A percentile compares a stretch with the other conserved stretches of the same genome.
Conservation (phyloP, 2,888 invertebrate species). For the Acanthosepion esculentum region DNA sequence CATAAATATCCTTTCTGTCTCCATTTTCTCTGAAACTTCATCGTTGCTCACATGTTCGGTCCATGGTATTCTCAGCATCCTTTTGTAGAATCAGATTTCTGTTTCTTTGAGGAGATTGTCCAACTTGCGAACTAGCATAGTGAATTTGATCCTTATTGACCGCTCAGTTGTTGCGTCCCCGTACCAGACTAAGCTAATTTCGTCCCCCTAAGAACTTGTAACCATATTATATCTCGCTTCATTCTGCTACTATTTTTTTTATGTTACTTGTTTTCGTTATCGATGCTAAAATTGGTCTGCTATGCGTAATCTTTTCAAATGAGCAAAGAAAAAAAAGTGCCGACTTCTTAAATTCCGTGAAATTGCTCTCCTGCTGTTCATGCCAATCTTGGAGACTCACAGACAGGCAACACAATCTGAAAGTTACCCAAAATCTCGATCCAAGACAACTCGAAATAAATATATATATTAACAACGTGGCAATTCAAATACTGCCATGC, state of each 20-base stretch:
- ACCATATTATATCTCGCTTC: not conserved
- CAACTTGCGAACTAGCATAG: too few relatives aligned
- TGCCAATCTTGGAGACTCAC: conserved; percentile 18
- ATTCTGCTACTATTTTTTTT: not conserved
- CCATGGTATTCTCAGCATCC: too few relatives aligned
- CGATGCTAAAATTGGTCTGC: not conserved
- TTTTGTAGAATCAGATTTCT: too few relatives aligned
- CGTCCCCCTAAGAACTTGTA: not conserved
- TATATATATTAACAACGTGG: not conserved
- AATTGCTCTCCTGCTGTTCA: conserved; percentile 33
- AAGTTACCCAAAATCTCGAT: not conserved
- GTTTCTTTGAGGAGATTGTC: too few relatives aligned
- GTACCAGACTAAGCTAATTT: not conserved
- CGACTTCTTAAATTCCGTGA: not conserved
- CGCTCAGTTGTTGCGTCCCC: not conserved
- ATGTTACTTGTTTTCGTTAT: not conserved
- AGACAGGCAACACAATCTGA: not conserved
- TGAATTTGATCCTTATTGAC: too few relatives aligned
- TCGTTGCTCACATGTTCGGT: too few relatives aligned
- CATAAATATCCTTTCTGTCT: too few relatives aligned
- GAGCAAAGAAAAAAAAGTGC: not conserved
- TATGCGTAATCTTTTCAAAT: not conserved
- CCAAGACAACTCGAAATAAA: not conserved
- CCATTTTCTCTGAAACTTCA: too few relatives aligned
- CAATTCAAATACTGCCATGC: not conserved